Evolutionary conservation across 2,888 invertebrate genomes (phyloP).

Genomic region (Melinaea marsaeus): DNA sequence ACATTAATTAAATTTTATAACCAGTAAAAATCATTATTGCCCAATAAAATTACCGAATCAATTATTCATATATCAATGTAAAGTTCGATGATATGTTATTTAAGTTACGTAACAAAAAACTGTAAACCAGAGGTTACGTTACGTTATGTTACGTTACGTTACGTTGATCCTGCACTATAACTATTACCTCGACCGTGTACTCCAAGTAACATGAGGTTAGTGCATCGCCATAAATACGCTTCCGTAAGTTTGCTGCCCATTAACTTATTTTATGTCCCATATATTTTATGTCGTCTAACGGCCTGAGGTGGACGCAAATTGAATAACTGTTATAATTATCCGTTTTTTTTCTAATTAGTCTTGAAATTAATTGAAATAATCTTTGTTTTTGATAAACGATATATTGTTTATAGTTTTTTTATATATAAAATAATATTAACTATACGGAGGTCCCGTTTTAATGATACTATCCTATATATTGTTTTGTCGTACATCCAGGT

Average conservation of each 20-base stretch:
- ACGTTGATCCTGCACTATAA: constrained; percentile 26
- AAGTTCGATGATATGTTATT: constrained; percentile 38
- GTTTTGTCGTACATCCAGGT: not conserved
- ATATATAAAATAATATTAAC: too few relatives aligned
- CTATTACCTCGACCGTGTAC: not conserved
- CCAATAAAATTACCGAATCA: constrained; percentile 28
- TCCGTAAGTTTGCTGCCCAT: too few relatives aligned
- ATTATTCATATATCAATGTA: constrained; percentile 22
- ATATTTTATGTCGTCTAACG: too few relatives aligned
- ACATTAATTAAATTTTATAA: too few relatives aligned
- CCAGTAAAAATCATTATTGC: constrained; percentile 3
- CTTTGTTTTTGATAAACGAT: too few relatives aligned
- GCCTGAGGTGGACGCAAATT: too few relatives aligned
- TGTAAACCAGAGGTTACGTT: constrained; percentile 36
- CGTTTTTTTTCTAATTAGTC: too few relatives aligned
- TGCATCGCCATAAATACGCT: not conserved
- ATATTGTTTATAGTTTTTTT: too few relatives aligned
- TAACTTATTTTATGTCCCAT: too few relatives aligned
- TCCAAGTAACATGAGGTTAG: not conserved
- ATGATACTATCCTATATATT: not conserved
- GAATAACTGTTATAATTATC: too few relatives aligned
- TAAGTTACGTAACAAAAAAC: constrained; percentile 40
- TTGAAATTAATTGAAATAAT: too few relatives aligned
- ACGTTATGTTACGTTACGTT: constrained; percentile 30
- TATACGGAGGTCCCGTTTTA: not conserved